Base-by-base conservation (phyloP, 2,888 invertebrate species). In the Malacosoma neustria region DNA sequence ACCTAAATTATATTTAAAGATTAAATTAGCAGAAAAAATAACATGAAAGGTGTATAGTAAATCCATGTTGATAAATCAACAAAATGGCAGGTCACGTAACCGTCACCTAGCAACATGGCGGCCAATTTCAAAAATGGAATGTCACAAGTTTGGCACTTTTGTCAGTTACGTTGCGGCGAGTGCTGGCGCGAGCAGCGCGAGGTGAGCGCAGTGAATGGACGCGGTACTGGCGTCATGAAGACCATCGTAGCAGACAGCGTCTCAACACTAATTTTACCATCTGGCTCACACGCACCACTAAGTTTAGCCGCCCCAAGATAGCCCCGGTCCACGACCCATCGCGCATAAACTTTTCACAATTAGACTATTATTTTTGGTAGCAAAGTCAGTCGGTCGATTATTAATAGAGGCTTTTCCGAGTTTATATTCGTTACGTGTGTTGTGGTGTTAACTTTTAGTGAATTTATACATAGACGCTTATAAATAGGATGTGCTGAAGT, bases 281-380 rank as follows among this genome's bases (percentile, higher is more conserved):
- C 84, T 80, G 79, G 76, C 84, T 74, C 76, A 68, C 64, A 76
- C 81, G 74, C 82, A 81, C 86, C 85, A 84, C 85, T 87, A 87
- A 87, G 87, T 86, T 79, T 87, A 87, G 87, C 85, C 77, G 80
- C 84, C 82, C 81, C 84, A 82, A 87, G 87, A 87, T 86, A 86
- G 86, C 84, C 71, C 68, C 82, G 84, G 82, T 85, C 85, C 85
- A 80, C 85, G 84, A 84, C 79, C 85, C 85, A 84, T 84, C 86
- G 77, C 81, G 81, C 82, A 85, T 84, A 84, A 85, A 85, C 85
- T 85, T 85, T 84, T 86, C 87, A 84, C 84, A 87, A 87, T 87
- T 87, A 87, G 87, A 87, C 87, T 85, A 87, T 87, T 87, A 87
- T 87, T 87, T 87, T 87, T 84, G 87, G 86, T 86, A 85, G 85